Percentiles rank a stretch among this genome's conserved stretches.
Evolutionary conservation across 2,888 invertebrate genomes (phyloP).

Genomic region (Phymatocera aterrima): DNA sequence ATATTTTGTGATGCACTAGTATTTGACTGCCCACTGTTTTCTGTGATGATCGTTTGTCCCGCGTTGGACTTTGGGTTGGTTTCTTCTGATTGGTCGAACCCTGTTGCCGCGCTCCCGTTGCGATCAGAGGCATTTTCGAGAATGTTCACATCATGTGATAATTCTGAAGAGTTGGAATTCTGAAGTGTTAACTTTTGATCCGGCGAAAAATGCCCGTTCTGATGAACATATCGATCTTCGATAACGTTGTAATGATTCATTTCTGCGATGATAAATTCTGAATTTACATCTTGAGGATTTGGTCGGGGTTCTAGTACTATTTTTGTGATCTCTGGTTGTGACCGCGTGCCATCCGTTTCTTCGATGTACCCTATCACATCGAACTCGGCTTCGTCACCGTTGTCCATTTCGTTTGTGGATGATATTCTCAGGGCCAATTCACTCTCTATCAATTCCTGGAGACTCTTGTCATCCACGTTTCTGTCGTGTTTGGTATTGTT

Average conservation of each 20-base stretch:
- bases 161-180: slow-evolving; percentile 46
- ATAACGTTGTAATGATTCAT: slow-evolving; percentile 63
- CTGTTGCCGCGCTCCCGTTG: slow-evolving; percentile 39
- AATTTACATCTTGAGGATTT: slow-evolving; percentile 56
- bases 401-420: slow-evolving; percentile 57
- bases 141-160: not conserved
- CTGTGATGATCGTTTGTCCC: slow-evolving; percentile 12
- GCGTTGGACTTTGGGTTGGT: not conserved
- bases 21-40: slow-evolving; percentile 9
- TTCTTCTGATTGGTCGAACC: slow-evolving; percentile 44
- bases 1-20: not conserved
- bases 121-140: not conserved
- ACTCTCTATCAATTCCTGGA: slow-evolving; percentile 71
- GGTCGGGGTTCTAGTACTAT: slow-evolving; percentile 62
- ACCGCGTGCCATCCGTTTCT: slow-evolving; percentile 47
- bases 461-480: slow-evolving; percentile 68
- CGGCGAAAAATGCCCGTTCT: slow-evolving; percentile 63
- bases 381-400: slow-evolving; percentile 49
- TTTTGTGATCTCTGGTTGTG: slow-evolving; percentile 60
- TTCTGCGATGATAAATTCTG: slow-evolving; percentile 68
- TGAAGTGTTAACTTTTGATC: not conserved
- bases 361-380: slow-evolving; percentile 47
- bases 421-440: slow-evolving; percentile 70
- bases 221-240: slow-evolving; percentile 63
- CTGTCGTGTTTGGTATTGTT: slow-evolving; percentile 68